Evolutionary conservation across 2,888 invertebrate species (phyloP), one percentile per base, ranked within the genome.

Genomic region (Troilus luridus): DNA sequence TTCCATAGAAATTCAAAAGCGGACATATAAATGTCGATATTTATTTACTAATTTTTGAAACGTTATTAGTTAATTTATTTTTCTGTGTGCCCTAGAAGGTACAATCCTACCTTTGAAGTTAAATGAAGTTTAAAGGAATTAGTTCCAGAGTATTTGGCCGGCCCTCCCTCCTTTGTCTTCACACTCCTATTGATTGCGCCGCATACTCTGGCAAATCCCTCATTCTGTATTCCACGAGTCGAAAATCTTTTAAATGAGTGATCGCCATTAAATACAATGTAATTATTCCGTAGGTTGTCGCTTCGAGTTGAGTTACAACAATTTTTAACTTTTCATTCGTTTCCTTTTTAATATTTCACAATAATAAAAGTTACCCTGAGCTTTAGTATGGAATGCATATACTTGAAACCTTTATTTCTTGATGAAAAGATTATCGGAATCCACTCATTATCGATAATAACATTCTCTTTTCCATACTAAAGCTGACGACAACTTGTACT

Each of bases 101-200:
- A 21, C 77, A 81, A 27, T 81, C 81, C 58, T 77, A 90, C 54
- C 90, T 90, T 90, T 90, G 90, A 90, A 81, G 90, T 90, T 81
- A 90, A 77, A 27, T 56, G 67, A 77, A 60, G 59, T 90, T 59
- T 90, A 67, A 90, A 67, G 90, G 56, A 17, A 90, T 90, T 90
- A 90, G 90, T 90, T 90, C 90, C 90, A 17, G 77, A 58, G 81
- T 77, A 27, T 72, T 90, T 90, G 90, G 59, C 54, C 3, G 67
- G 0, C 56, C 14, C 89, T 41, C 67, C 89, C 89, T 62, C 56
- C 85, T 58, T 85, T 77, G 72, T 77, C 72, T 77, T 77, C 19
- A 77, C 8, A 24, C 67, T 14, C 24, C 72, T 77, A 77, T 77
- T 41, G 72, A 77, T 77, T 77, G 17, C 17, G 27, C 72, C 27